These are phyloP conservation scores for Nicator chloris DNA, from an alignment of 2,113 vertebrate genomes.

Conservation along the genomic window DNA sequence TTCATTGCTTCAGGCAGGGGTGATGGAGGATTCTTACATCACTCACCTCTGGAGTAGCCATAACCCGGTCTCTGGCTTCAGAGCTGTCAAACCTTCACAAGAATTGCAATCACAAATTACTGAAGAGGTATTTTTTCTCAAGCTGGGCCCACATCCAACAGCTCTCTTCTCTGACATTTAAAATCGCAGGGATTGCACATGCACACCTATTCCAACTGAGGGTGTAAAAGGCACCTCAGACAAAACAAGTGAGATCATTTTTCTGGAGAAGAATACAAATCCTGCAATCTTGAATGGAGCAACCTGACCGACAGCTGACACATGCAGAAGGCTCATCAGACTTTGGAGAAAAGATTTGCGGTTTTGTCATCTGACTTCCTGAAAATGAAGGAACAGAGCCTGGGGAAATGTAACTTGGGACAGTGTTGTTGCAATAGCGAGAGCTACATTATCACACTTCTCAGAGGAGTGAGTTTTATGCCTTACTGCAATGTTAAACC, in stretches of 20 bases:
- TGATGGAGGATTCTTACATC: background rate
- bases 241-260: background rate
- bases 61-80: background rate
- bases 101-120: background rate
- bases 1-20: background rate
- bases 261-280: background rate
- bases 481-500: background rate
- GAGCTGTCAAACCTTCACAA: background rate
- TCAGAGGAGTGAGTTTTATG: background rate
- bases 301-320: background rate
- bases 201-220: accelerated
- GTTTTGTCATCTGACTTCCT: background rate
- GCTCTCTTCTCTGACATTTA: background rate
- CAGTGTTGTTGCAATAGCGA: background rate
- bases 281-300: background rate
- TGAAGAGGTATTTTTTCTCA: background rate
- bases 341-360: background rate
- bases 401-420: background rate
- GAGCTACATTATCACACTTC: background rate
- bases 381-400: background rate
- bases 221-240: background rate
- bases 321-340: background rate
- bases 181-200: background rate
- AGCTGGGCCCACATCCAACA: background rate
- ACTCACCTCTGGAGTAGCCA: background rate